These are phyloP conservation scores for Hermatobates lingyangjiaoensis DNA, from an alignment of 1,140 invertebrate species.

Conservation along the genomic window DNA sequence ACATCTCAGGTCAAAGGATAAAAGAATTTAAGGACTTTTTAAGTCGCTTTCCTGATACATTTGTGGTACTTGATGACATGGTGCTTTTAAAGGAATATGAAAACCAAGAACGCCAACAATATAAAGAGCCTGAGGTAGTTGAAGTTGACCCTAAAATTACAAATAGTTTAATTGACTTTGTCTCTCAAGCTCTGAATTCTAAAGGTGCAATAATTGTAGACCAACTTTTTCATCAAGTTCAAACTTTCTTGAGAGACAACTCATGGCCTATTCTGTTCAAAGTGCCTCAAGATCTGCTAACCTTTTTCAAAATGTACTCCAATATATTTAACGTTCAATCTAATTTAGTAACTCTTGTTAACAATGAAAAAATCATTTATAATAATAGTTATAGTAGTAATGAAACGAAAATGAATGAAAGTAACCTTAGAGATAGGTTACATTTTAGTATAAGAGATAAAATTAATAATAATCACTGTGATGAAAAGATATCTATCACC, in stretches of 20 bases:
- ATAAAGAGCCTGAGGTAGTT: conserved; percentile 44
- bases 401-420: conserved; percentile 6
- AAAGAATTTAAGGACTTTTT: conserved; percentile 88
- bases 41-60: conserved; percentile 62
- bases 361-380: too few relatives aligned
- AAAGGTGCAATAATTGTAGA: conserved; percentile 66
- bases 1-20: conserved; percentile 84
- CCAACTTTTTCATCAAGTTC: conserved; percentile 61
- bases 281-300: conserved; percentile 62
- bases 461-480: conserved; percentile 3
- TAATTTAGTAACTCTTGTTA: conserved; percentile 53
- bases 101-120: conserved; percentile 32
- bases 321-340: conserved; percentile 78
- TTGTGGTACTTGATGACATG: conserved; percentile 74
- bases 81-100: conserved; percentile 47
- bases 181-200: conserved; percentile 52
- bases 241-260: conserved; percentile 54
- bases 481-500: background rate
- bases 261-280: conserved; percentile 69
- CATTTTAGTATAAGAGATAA: background rate
- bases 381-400: conserved; percentile 8
- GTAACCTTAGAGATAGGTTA: too few relatives aligned
- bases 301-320: conserved; percentile 75
- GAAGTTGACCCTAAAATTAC: conserved; percentile 64
- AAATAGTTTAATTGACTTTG: conserved; percentile 53